A percentile compares a stretch with the other conserved stretches of the same genome.
phyloP scores from a whole-genome alignment of 2,797 vertebrate genomes.

The Stomatorhinus walkeri region DNA sequence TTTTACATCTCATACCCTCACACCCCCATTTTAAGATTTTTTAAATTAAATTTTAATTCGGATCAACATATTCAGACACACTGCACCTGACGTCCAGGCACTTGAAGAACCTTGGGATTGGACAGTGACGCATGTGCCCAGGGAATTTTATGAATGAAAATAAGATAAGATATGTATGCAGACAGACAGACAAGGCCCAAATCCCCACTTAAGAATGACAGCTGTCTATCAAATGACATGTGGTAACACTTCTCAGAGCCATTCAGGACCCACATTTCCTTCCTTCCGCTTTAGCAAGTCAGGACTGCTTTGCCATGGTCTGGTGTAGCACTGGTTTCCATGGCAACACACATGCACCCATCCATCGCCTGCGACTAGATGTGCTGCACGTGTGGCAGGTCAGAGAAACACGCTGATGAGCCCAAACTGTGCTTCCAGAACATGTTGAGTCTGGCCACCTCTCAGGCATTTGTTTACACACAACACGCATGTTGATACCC shows the following conservation, averaged over 20 bases:
- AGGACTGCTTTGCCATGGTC: not conserved
- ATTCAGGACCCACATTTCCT: not conserved
- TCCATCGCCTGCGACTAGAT: not conserved
- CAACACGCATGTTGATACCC: not conserved
- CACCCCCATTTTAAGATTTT: not conserved
- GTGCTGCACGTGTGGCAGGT: not conserved
- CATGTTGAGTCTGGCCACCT: not conserved
- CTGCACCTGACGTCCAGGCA: not conserved
- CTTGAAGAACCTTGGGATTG: not conserved
- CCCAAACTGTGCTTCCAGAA: not conserved
- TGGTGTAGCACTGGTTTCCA: not conserved
- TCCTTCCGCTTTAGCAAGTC: not conserved
- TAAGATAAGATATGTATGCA: not conserved
- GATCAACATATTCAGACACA: not conserved
- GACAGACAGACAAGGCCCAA: not conserved
- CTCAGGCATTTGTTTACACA: not conserved
- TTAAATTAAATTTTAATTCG: not conserved
- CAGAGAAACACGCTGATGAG: not conserved
- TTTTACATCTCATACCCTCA: not conserved
- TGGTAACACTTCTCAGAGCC: not conserved
- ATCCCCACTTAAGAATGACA: not conserved
- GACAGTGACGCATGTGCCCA: not conserved
- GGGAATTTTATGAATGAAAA: not conserved
- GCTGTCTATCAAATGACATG: not conserved
- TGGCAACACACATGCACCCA: not conserved